phyloP scores from a whole-genome alignment of 2,888 invertebrate genomes.

The Dasypogon diadema region DNA sequence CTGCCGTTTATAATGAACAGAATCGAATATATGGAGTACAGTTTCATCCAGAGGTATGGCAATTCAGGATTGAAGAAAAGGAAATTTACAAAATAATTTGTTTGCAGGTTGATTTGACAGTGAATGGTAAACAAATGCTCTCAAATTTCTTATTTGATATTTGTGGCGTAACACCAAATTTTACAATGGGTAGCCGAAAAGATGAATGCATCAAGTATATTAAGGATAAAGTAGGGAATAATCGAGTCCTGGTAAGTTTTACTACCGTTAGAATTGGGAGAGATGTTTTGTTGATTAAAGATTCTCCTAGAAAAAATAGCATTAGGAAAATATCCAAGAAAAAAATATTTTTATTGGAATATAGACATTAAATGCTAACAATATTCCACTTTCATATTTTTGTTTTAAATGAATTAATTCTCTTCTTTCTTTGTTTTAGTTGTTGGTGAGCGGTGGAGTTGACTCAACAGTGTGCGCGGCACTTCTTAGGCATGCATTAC shows the following conservation, averaged over 20 bases:
- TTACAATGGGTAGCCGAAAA: constrained; percentile 89
- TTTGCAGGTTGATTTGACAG: constrained; percentile 87
- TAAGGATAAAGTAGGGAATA: constrained; percentile 86
- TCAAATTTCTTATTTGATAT: constrained; percentile 95
- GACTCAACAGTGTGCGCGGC: constrained; percentile 99
- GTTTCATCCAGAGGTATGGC: constrained; percentile 93
- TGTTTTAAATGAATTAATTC: background rate
- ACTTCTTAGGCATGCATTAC: constrained; percentile 88
- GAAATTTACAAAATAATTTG: background rate
- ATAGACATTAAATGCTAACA: background rate
- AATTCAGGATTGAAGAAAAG: background rate
- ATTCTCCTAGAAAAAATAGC: constrained; percentile 28
- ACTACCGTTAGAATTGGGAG: background rate
- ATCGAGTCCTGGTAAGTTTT: constrained; percentile 88
- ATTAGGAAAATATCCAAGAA: background rate
- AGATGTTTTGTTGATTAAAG: background rate
- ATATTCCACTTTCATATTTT: background rate
- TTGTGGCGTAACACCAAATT: constrained; percentile 86
- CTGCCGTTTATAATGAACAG: constrained; percentile 93
- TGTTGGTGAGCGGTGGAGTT: constrained; percentile 96
- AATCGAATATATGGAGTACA: constrained; percentile 94
- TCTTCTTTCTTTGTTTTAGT: constrained; percentile 71
- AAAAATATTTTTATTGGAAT: background rate
- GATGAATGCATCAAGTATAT: constrained; percentile 93
- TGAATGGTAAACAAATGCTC: constrained; percentile 90